A percentile compares a stretch with the other conserved stretches of the same genome.
Conservation (phyloP, 2,113 vertebrate species). For the Ifrita kowaldi region DNA sequence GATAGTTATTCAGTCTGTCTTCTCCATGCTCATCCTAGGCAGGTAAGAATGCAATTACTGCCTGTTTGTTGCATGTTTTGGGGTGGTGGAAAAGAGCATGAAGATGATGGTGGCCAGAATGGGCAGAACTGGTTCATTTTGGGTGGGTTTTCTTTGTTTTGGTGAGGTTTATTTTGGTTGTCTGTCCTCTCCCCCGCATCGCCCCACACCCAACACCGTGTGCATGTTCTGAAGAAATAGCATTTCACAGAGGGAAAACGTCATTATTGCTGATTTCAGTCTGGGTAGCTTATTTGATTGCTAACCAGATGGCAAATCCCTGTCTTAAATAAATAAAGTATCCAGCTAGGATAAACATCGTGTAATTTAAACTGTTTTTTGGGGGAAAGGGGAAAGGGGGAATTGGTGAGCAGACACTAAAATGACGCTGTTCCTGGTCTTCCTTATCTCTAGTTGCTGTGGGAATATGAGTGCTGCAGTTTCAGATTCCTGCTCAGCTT, state of each 20-base stretch:
- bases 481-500: neutral
- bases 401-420: neutral
- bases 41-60: neutral
- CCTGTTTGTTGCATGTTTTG: neutral
- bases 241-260: neutral
- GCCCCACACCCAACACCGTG: neutral
- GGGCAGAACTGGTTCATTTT: neutral
- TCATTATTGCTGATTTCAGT: neutral
- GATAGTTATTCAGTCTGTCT: neutral
- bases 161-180: neutral
- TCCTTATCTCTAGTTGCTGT: neutral
- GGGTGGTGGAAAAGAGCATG: neutral
- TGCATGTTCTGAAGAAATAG: neutral
- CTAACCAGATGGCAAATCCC: neutral
- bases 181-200: neutral
- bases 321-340: neutral
- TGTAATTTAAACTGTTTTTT: neutral
- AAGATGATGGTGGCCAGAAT: neutral
- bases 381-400: neutral
- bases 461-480: neutral
- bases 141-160: neutral
- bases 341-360: neutral
- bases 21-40: rapidly evolving
- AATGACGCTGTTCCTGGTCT: neutral
- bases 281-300: neutral